Percentiles rank a stretch among this genome's conserved stretches.
These are phyloP conservation scores for Himantopus leucocephalus DNA, from an alignment of 2,113 vertebrate genomes.

Conservation along the genomic window DNA sequence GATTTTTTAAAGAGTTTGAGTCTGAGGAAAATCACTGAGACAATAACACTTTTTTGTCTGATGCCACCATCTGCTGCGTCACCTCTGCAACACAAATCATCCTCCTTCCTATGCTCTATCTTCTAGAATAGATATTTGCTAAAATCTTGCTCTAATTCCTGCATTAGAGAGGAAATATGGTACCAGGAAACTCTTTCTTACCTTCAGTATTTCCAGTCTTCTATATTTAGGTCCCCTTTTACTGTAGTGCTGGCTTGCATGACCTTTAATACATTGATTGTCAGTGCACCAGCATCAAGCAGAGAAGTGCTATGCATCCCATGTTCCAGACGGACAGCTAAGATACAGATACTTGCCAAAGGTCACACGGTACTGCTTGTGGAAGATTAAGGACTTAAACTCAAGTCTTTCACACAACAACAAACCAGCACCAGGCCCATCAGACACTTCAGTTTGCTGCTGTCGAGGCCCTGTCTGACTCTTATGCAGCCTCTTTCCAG, in stretches of 20 bases:
- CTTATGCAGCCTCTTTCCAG: background rate
- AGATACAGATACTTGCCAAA: background rate
- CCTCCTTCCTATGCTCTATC: background rate
- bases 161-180: background rate
- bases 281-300: background rate
- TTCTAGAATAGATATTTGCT: background rate
- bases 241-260: background rate
- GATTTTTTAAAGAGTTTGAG: slow-evolving; percentile 5
- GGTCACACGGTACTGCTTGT: background rate
- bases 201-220: background rate
- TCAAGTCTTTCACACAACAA: background rate
- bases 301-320: background rate
- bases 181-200: background rate
- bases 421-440: background rate
- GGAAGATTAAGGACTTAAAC: background rate
- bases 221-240: background rate
- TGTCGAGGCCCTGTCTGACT: background rate
- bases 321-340: background rate
- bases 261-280: background rate
- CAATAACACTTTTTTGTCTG: slow-evolving; percentile 16
- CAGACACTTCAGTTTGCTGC: background rate
- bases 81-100: background rate
- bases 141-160: background rate
- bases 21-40: background rate
- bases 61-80: background rate